Evolutionary conservation across 2,888 invertebrate species (phyloP), one percentile per base, ranked within the genome.

Genomic region (Morpho deidamia): DNA sequence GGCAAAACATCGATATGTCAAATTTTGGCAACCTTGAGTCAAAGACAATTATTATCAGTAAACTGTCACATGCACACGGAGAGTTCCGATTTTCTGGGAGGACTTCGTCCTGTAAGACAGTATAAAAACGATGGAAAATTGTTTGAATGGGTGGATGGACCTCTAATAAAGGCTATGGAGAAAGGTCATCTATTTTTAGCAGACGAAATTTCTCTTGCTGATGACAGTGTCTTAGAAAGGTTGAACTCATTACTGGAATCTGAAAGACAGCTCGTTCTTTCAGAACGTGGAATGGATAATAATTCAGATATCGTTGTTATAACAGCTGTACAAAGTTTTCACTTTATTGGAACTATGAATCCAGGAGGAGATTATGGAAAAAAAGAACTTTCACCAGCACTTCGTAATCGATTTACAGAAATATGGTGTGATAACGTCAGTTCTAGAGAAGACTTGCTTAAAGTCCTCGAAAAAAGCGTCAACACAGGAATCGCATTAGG

Each of bases 21-120:
- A 86, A 89, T 98, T 11, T 91, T 97, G 48, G 95, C 98, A 7
- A 91, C 92, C 33, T 88, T 95, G 50, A 92, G 91, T 58, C 79
- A 89, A 1, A 93, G 93, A 51, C 82, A 92, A 51, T 87, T 99
- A 39, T 90, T 94, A 51, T 93, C 96, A 39, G 93, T 99, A 1
- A 99, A 99, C 82, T 99, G 99, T 82, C 99, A 99, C 72, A 97
- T 99, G 95, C 97, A 99, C 72, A 98, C 99, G 0, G 99, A 99
- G 82, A 97, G 98, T 63, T 95, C 99, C 0, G 99, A 99, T 80
- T 99, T 99, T 74, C 90, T 99, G 11, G 99, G 99, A 40, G 97
- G 98, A 11, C 87, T 99, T 8, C 90, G 99, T 62, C 99, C 99
- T 0, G 95, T 96, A 7, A 84, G 97, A 53, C 91, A 92, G 51